Conservation (phyloP, 2,113 vertebrate species). For the Oryzias curvinotus region DNA sequence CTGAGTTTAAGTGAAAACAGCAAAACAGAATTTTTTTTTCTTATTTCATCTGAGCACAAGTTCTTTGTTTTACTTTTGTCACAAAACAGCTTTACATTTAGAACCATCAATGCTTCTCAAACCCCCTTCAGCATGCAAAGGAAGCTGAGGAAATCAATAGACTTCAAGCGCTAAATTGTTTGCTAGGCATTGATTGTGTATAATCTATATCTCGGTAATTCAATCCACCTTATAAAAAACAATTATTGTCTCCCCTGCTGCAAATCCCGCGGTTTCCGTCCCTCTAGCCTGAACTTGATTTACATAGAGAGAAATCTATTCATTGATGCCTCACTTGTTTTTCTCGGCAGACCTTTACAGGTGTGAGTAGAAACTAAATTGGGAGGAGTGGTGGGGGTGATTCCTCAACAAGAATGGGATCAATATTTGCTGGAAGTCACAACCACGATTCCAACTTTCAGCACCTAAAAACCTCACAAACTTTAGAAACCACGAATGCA, state of each 20-base stretch:
- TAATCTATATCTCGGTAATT: constrained; percentile 57
- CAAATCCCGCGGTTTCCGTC: constrained; percentile 29
- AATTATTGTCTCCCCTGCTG: constrained; percentile 51
- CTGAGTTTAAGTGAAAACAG: constrained; percentile 14
- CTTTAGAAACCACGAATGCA: constrained; percentile 25
- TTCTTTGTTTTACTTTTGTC: constrained; percentile 41
- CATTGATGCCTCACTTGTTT: constrained; percentile 57
- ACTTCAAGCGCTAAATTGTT: constrained; percentile 58
- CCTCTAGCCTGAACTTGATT: constrained; percentile 29
- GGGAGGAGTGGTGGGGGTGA: constrained; percentile 11
- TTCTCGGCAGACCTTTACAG: constrained; percentile 52
- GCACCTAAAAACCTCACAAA: constrained; percentile 39
- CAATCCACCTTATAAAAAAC: constrained; percentile 50
- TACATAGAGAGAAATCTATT: constrained; percentile 51
- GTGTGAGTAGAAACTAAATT: constrained; percentile 7
- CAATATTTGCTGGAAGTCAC: constrained; percentile 1
- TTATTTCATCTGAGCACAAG: constrained; percentile 12
- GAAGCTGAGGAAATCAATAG: constrained; percentile 57
- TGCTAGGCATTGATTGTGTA: constrained; percentile 44
- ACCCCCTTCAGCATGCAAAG: constrained; percentile 38
- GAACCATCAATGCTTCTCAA: constrained; percentile 34
- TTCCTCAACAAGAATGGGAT: constrained; percentile 28
- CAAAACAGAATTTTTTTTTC: constrained; percentile 23
- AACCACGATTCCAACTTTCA: constrained; percentile 23
- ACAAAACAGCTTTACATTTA: constrained; percentile 33